Conservation (phyloP, 2,113 vertebrate species). For the Falco punctatus region DNA sequence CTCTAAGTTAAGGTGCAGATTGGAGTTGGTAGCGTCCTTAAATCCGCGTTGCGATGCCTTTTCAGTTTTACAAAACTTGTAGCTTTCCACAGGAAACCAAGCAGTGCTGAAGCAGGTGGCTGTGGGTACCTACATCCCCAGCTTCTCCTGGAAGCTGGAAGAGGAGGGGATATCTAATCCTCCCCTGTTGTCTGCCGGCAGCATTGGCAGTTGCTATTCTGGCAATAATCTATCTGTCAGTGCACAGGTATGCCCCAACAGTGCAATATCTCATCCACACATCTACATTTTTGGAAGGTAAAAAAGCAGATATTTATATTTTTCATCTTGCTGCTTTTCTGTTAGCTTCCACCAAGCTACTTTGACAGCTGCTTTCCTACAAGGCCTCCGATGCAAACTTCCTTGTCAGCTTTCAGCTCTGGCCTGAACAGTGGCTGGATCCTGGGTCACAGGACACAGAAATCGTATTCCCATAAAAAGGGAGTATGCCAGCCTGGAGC, state of each 20-base stretch:
- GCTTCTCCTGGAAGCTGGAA: background rate
- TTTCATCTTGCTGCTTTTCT: background rate
- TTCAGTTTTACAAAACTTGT: background rate
- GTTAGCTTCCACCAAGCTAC: background rate
- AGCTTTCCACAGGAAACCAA: background rate
- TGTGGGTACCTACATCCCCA: fast-evolving
- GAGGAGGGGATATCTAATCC: background rate
- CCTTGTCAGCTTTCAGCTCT: background rate
- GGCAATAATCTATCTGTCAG: background rate
- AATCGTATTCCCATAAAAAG: background rate
- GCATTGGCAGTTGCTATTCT: background rate
- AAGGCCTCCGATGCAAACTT: background rate
- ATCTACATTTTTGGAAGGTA: background rate
- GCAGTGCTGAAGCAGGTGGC: background rate
- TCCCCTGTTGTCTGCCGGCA: background rate
- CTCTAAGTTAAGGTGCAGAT: background rate
- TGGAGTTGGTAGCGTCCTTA: background rate
- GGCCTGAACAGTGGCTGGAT: background rate
- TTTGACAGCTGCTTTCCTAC: background rate
- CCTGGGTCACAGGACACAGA: background rate
- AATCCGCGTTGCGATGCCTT: background rate
- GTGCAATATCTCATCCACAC: background rate
- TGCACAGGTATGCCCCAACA: background rate
- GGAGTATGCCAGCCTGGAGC: background rate
- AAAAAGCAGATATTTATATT: background rate